Evolutionary conservation across 2,113 vertebrate species (phyloP).

Genomic region (Hiodon alosoides): DNA sequence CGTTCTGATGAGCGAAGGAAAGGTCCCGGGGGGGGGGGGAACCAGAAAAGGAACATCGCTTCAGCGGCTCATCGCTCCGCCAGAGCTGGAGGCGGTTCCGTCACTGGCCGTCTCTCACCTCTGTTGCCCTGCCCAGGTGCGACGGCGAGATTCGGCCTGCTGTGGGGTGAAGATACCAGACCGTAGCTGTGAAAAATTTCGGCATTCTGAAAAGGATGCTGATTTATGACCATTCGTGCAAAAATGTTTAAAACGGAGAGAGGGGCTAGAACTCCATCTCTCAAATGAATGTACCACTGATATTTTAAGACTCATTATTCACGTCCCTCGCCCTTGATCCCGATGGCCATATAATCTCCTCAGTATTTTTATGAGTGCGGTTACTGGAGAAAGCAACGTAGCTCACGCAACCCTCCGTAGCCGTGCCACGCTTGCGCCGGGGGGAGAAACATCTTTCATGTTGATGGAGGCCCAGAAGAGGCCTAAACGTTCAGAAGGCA

Average conservation of each 20-base stretch:
- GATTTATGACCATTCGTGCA: conserved; percentile 39
- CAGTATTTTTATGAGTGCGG: conserved; percentile 33
- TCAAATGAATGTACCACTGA: conserved; percentile 38
- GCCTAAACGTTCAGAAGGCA: background rate
- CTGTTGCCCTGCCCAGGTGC: background rate
- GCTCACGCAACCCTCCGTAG: conserved; percentile 9
- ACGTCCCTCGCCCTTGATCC: conserved; percentile 42
- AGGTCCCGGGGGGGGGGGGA: too few species aligned
- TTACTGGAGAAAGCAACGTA: conserved; percentile 26
- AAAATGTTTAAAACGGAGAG: conserved; percentile 40
- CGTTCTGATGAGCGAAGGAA: too few species aligned
- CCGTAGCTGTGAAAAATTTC: conserved; percentile 14
- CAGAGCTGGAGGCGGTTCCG: background rate
- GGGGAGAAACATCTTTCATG: conserved; percentile 30
- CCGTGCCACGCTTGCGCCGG: conserved; percentile 9
- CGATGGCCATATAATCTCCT: conserved; percentile 39
- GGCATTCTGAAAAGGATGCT: conserved; percentile 20
- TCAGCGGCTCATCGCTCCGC: too few species aligned
- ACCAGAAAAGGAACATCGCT: too few species aligned
- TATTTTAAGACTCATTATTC: conserved; percentile 41
- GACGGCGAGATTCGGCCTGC: background rate
- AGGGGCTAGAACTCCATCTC: conserved; percentile 28
- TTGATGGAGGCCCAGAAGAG: conserved; percentile 26
- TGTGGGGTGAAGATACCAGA: conserved; percentile 1
- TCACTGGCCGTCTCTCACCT: background rate